Conservation (phyloP, 2,888 invertebrate genomes). For the Pyrochroa serraticornis region DNA sequence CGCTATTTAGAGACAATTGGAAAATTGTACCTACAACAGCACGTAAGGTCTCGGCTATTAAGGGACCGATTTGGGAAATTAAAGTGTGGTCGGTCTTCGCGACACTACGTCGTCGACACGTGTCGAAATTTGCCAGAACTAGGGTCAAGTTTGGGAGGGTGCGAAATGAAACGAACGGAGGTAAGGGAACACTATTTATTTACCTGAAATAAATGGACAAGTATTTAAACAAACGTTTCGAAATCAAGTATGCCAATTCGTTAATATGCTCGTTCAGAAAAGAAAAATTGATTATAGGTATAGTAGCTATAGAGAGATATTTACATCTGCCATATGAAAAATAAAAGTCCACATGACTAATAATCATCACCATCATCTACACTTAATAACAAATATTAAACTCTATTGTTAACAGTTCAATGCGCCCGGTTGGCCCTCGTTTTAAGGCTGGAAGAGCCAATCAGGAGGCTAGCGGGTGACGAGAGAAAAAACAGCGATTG, state of each 20-base stretch:
- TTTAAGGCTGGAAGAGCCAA: too few species aligned
- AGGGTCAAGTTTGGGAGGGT: background rate
- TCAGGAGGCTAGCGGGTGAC: too few species aligned
- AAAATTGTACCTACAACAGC: conserved; percentile 27
- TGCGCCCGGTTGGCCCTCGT: conserved; percentile 4
- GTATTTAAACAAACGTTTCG: conserved; percentile 47
- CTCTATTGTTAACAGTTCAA: conserved; percentile 27
- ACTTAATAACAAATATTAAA: conserved; percentile 39
- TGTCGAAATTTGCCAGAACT: background rate
- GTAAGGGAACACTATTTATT: conserved; percentile 61
- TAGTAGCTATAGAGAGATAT: conserved; percentile 35
- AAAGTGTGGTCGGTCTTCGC: too few species aligned
- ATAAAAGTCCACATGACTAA: conserved; percentile 31
- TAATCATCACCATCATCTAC: conserved; percentile 44
- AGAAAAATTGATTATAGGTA: conserved; percentile 9
- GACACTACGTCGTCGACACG: background rate
- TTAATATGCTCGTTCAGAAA: conserved; percentile 21
- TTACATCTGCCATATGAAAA: conserved; percentile 33
- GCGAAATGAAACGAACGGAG: conserved; percentile 25
- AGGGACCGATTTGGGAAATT: background rate
- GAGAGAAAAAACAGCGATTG: conserved; percentile 13
- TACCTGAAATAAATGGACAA: conserved; percentile 57
- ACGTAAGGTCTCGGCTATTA: conserved; percentile 12
- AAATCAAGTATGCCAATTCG: conserved; percentile 54
- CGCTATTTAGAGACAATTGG: conserved; percentile 49